These are phyloP conservation scores for Rhagophthalmus giganteus DNA, from an alignment of 2,888 invertebrate genomes.

Conservation along the genomic window DNA sequence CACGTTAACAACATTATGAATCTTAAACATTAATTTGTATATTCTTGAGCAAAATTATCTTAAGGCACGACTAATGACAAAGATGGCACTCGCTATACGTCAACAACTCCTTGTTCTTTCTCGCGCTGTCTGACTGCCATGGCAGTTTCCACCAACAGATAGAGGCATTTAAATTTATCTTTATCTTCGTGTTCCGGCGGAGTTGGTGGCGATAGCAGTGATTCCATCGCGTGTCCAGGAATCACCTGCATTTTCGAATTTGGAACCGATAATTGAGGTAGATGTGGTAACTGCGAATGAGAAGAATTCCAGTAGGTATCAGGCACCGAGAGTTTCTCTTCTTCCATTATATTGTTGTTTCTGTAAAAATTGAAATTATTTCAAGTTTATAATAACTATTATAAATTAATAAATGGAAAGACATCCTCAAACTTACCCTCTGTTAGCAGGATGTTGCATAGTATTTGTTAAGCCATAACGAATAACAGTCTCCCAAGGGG, in stretches of 20 bases:
- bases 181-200: constrained; percentile 54
- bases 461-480: constrained; percentile 60
- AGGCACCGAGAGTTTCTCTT: constrained; percentile 26
- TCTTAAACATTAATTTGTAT: neutral
- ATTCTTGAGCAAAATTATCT: neutral
- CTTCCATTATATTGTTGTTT: constrained; percentile 7
- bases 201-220: constrained; percentile 42
- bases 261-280: constrained; percentile 54
- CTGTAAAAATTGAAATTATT: neutral
- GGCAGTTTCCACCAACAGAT: constrained; percentile 84
- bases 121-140: constrained; percentile 78
- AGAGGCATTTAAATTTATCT: constrained; percentile 82
- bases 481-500: constrained; percentile 73
- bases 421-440: constrained; percentile 30
- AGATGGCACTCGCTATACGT: neutral
- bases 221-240: constrained; percentile 53
- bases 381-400: too few relatives aligned
- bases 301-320: constrained; percentile 59
- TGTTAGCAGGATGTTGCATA: constrained; percentile 38
- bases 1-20: neutral
- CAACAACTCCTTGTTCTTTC: constrained; percentile 63
- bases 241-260: constrained; percentile 58
- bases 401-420: too few relatives aligned
- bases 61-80: neutral
- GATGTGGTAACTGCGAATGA: constrained; percentile 48